Conservation (phyloP, 2,797 vertebrate genomes). For the Phalloptychus januarius region DNA sequence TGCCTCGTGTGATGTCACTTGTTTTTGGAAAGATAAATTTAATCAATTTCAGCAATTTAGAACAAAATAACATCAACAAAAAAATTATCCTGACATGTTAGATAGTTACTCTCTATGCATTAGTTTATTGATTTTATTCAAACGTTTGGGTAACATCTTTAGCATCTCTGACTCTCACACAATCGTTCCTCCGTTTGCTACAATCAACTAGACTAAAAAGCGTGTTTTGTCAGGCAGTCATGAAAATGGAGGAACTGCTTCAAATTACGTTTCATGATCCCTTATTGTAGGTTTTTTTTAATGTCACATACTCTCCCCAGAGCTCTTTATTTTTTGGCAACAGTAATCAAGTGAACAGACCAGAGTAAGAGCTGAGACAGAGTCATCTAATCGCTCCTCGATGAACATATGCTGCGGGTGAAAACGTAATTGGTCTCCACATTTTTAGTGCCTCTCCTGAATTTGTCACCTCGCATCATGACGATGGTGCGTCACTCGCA, state of each 20-base stretch:
- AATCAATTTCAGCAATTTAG: not conserved
- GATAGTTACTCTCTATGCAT: not conserved
- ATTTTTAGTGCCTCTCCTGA: not conserved
- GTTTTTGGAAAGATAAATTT: not conserved
- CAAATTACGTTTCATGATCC: not conserved
- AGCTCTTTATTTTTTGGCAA: not conserved
- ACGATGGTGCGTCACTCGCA: not conserved
- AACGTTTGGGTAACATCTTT: not conserved
- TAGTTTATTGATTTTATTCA: not conserved
- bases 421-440: not conserved
- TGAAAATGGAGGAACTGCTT: not conserved
- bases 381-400: not conserved
- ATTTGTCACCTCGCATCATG: not conserved
- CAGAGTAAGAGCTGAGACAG: not conserved
- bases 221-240: not conserved
- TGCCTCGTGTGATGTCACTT: not conserved
- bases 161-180: not conserved
- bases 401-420: constrained; percentile 5
- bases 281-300: not conserved
- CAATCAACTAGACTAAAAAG: not conserved
- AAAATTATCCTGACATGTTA: not conserved
- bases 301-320: not conserved
- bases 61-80: not conserved
- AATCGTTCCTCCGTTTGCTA: not conserved
- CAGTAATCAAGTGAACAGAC: not conserved